Evolutionary conservation across 1,140 invertebrate genomes (phyloP).

Genomic region (Apis mellifera): DNA sequence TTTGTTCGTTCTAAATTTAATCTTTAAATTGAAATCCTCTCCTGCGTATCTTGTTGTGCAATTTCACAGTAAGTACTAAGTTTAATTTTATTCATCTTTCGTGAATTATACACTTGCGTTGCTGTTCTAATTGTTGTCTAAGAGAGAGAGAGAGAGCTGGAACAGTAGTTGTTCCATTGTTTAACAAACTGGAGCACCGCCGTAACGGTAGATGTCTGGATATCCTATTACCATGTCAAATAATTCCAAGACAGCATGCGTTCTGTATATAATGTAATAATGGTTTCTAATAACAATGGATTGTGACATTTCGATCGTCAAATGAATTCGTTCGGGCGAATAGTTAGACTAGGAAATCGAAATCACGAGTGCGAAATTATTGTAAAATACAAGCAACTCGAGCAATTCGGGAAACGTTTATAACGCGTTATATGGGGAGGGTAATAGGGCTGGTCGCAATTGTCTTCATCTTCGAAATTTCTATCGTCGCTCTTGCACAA

Average conservation of each 20-base stretch:
- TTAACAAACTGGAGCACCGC: slow-evolving; percentile 26
- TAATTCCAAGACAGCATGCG: slow-evolving; percentile 28
- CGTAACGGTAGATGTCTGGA: slow-evolving; percentile 1
- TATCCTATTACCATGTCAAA: slow-evolving; percentile 19
- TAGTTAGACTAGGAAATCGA: background rate
- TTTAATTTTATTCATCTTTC: background rate
- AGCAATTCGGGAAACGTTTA: background rate
- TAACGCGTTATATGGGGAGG: no score
- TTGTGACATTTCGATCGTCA: slow-evolving; percentile 4
- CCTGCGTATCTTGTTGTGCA: background rate
- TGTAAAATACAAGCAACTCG: background rate
- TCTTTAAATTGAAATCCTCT: background rate
- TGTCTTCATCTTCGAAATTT: slow-evolving; percentile 18
- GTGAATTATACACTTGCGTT: background rate
- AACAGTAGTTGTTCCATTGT: slow-evolving; percentile 2
- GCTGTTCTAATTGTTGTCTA: slow-evolving; percentile 21
- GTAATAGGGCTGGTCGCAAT: background rate
- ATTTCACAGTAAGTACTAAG: background rate
- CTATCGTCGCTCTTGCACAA: background rate
- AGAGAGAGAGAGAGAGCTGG: background rate
- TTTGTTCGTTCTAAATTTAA: no score
- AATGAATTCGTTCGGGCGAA: background rate
- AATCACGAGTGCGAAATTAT: background rate
- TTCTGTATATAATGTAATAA: slow-evolving; percentile 15
- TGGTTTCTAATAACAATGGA: slow-evolving; percentile 19